Percentiles rank a stretch among this genome's conserved stretches.
Evolutionary conservation across 2,888 invertebrate species (phyloP).

Genomic region (Argyresthia goedartella): DNA sequence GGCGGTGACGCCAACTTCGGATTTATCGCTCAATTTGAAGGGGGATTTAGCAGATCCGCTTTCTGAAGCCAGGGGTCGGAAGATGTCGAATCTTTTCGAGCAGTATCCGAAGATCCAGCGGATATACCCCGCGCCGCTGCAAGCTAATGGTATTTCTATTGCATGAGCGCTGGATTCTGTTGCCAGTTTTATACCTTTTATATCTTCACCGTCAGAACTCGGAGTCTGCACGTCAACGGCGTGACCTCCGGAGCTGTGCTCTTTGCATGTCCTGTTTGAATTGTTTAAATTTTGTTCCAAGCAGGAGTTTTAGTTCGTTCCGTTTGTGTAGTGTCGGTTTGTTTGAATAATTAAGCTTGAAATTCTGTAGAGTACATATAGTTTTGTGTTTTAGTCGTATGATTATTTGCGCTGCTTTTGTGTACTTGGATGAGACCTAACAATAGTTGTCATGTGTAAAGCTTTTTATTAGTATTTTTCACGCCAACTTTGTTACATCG

Average conservation of each 20-base stretch:
- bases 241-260: slow-evolving; percentile 40
- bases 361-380: slow-evolving; percentile 5
- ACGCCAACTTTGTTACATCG: too few species aligned
- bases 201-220: slow-evolving; percentile 33
- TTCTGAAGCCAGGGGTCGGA: slow-evolving; percentile 57
- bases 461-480: not conserved
- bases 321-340: slow-evolving; percentile 20
- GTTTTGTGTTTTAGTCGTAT: slow-evolving; percentile 2
- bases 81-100: slow-evolving; percentile 79
- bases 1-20: slow-evolving; percentile 34
- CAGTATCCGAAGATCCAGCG: slow-evolving; percentile 82
- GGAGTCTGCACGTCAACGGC: slow-evolving; percentile 49
- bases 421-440: slow-evolving; percentile 4
- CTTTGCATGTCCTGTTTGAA: slow-evolving; percentile 55
- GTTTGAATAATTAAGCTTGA: slow-evolving; percentile 20
- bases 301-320: slow-evolving; percentile 29
- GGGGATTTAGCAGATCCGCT: slow-evolving; percentile 50
- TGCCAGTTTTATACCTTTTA: slow-evolving; percentile 36
- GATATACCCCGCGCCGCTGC: slow-evolving; percentile 78
- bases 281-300: slow-evolving; percentile 37
- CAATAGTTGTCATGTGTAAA: not conserved
- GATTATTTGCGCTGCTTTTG: not conserved
- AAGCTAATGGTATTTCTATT: slow-evolving; percentile 51
- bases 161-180: slow-evolving; percentile 27
- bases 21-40: slow-evolving; percentile 53